These are phyloP conservation scores for fruit fly (Drosophila melanogaster) DNA, from an alignment of 1,140 invertebrate species.

Conservation along the genomic window Release_6_plus_ISO1_MT NT_037436.4:13376001-13376500, in stretches of 20 bases:
- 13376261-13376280: slow-evolving; percentile 28
- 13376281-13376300: slow-evolving; percentile 56
- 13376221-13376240: slow-evolving; percentile 81
- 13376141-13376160: slow-evolving; percentile 10
- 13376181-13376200: slow-evolving; percentile 81
- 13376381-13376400: slow-evolving; percentile 69
- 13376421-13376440: slow-evolving; percentile 80
- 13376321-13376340: slow-evolving; percentile 21
- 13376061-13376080: slow-evolving; percentile 81
- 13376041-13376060: slow-evolving; percentile 54
- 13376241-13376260: slow-evolving; percentile 52
- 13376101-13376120: slow-evolving; percentile 22
- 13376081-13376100: slow-evolving; percentile 67
- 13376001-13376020: background rate
- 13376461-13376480: slow-evolving; percentile 3
- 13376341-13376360: background rate
- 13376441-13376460: slow-evolving; percentile 61
- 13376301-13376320: slow-evolving; percentile 49
- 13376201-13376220: slow-evolving; percentile 83
- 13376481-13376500: slow-evolving; percentile 22
- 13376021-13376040: slow-evolving; percentile 3
- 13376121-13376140: slow-evolving; percentile 24
- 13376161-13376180: slow-evolving; percentile 41
- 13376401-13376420: slow-evolving; percentile 59
- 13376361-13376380: slow-evolving; percentile 62